Conservation (phyloP, 2,888 invertebrate genomes). For the Calliscelio sp. region DNA sequence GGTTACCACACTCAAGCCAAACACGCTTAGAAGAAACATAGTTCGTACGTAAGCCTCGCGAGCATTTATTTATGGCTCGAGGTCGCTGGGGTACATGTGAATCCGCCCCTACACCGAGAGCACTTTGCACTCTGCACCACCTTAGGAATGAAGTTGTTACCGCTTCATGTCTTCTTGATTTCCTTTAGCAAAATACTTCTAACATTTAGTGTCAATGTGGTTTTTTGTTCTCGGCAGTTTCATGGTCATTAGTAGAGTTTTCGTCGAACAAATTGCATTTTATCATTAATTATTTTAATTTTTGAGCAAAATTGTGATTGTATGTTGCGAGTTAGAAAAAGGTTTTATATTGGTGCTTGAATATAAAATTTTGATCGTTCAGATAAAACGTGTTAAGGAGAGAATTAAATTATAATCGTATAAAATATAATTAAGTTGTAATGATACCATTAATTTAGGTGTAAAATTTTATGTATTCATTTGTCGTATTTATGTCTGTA, state of each 20-base stretch:
- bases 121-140: conserved; percentile 80
- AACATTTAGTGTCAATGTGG: conserved; percentile 7
- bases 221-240: no score
- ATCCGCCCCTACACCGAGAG: conserved; percentile 82
- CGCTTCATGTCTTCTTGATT: conserved; percentile 76
- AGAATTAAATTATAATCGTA: no score
- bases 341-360: no score
- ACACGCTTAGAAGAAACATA: conserved; percentile 73
- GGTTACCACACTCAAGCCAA: conserved; percentile 74
- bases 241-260: no score
- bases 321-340: no score
- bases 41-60: conserved; percentile 80
- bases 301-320: no score
- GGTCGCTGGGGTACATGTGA: conserved; percentile 83
- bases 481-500: no score
- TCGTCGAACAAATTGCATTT: no score
- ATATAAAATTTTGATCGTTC: no score
- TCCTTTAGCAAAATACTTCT: conserved; percentile 40
- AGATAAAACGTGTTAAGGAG: no score
- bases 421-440: no score
- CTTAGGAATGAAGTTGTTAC: conserved; percentile 82
- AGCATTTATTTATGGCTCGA: conserved; percentile 86
- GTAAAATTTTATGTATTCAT: neutral
- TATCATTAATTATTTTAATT: no score
- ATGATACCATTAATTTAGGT: neutral